These are phyloP conservation scores for Microcaecilia unicolor DNA, from an alignment of 2,797 vertebrate species.

Conservation along the genomic window DNA sequence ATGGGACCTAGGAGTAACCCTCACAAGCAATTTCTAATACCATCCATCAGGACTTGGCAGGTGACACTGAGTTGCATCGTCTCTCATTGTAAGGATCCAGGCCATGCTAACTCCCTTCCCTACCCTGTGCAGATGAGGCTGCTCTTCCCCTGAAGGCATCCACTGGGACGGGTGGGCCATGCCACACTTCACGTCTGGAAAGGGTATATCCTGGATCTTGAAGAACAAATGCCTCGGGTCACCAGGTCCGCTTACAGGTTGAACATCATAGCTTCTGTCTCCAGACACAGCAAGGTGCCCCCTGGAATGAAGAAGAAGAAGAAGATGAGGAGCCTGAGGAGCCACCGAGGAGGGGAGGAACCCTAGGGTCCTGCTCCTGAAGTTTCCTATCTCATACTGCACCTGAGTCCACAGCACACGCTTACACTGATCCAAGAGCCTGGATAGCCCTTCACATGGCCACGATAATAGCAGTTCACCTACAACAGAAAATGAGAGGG, in stretches of 20 bases:
- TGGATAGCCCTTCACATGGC: constrained; percentile 42
- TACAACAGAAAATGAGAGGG: constrained; percentile 34
- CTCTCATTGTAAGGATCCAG: background rate
- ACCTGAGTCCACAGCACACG: constrained; percentile 75
- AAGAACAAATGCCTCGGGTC: constrained; percentile 31
- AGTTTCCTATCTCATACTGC: no score
- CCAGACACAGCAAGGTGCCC: constrained; percentile 65
- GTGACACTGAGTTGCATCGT: no score
- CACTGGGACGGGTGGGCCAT: constrained; percentile 4
- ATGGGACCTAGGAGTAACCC: background rate
- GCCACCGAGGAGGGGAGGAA: background rate
- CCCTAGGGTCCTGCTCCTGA: no score
- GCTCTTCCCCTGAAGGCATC: background rate
- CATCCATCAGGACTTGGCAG: no score
- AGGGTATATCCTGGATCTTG: constrained; percentile 17
- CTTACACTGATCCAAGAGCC: constrained; percentile 69
- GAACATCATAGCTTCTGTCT: constrained; percentile 62
- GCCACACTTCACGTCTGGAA: constrained; percentile 34
- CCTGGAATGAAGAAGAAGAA: constrained; percentile 33
- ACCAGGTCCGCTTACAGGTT: constrained; percentile 30
- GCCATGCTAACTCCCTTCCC: constrained; percentile 22
- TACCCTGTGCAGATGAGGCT: constrained; percentile 46
- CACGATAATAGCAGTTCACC: constrained; percentile 78
- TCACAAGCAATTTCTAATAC: no score
- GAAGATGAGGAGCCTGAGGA: no score